Percentiles rank a stretch among this genome's conserved stretches.
Evolutionary conservation across 1,140 invertebrate species (phyloP).

Genomic region (Meteorus sp.): DNA sequence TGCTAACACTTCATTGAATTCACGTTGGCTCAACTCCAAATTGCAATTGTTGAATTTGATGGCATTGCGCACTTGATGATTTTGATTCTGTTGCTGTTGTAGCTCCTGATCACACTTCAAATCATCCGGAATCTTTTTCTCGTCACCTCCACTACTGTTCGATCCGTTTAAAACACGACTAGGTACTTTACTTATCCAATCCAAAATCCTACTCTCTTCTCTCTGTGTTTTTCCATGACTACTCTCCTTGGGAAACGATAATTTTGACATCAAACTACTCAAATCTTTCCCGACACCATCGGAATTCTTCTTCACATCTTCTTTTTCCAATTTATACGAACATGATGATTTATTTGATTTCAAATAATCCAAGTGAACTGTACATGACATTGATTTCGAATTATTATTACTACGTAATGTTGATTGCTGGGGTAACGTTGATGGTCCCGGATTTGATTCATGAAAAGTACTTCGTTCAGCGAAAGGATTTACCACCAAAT

Average conservation of each 20-base stretch:
- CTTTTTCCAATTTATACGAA: constrained; percentile 5
- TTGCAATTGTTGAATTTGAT: constrained; percentile 47
- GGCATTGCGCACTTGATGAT: constrained; percentile 24
- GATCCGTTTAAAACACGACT: constrained; percentile 39
- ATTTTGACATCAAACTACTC: constrained; percentile 46
- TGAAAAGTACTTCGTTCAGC: constrained; percentile 36
- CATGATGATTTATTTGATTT: constrained; percentile 5
- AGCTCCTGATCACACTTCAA: constrained; percentile 36
- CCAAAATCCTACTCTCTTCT: constrained; percentile 45
- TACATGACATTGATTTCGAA: constrained; percentile 28
- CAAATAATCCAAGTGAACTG: constrained; percentile 37
- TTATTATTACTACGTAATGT: constrained; percentile 17
- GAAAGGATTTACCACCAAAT: constrained; percentile 36
- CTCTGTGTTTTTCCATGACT: constrained; percentile 4
- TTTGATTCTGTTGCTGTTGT: constrained; percentile 19
- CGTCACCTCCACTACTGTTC: constrained; percentile 5
- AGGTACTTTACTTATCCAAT: constrained; percentile 51
- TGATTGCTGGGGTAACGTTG: constrained; percentile 27
- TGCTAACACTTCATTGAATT: constrained; percentile 58
- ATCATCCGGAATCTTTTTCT: neutral
- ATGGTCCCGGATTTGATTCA: constrained; percentile 43
- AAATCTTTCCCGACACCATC: constrained; percentile 34
- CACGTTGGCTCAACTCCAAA: constrained; percentile 55
- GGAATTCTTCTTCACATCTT: constrained; percentile 9
- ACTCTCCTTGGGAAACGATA: constrained; percentile 37